Evolutionary conservation across 2,113 vertebrate genomes (phyloP).

Genomic region (Acinonyx jubatus): DNA sequence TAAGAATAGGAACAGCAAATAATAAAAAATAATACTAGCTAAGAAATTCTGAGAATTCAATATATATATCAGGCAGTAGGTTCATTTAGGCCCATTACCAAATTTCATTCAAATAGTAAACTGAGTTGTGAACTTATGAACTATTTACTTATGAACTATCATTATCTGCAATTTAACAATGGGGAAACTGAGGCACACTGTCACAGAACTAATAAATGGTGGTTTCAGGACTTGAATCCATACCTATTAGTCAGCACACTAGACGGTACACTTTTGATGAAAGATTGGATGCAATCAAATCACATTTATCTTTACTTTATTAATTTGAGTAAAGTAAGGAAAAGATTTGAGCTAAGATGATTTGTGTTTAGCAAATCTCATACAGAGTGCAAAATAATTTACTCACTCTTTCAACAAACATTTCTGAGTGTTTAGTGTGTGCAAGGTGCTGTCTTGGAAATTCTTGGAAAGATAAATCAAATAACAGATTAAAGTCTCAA

Average conservation of each 20-base stretch:
- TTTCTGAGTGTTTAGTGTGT: not conserved
- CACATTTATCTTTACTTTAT: constrained; percentile 6
- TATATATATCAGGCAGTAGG: not conserved
- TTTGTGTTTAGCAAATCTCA: not conserved
- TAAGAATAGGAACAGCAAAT: not conserved
- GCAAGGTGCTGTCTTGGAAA: not conserved
- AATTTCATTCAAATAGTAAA: not conserved
- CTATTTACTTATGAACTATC: not conserved
- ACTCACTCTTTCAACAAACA: not conserved
- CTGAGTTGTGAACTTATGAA: not conserved
- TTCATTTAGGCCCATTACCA: not conserved
- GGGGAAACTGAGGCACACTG: not conserved
- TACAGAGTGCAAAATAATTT: not conserved
- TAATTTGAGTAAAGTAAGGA: not conserved
- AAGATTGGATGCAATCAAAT: not conserved
- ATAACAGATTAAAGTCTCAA: not conserved
- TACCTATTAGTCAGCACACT: not conserved
- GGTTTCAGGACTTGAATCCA: not conserved
- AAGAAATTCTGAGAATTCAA: not conserved
- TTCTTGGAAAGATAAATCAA: not conserved
- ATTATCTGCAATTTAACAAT: not conserved
- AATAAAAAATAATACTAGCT: not conserved
- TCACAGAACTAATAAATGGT: not conserved
- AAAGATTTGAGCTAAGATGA: not conserved
- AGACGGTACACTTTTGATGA: not conserved